A percentile compares a stretch with the other conserved stretches of the same genome.
phyloP scores from a whole-genome alignment of 1,140 invertebrate species.

The Mesaphorura yosii region DNA sequence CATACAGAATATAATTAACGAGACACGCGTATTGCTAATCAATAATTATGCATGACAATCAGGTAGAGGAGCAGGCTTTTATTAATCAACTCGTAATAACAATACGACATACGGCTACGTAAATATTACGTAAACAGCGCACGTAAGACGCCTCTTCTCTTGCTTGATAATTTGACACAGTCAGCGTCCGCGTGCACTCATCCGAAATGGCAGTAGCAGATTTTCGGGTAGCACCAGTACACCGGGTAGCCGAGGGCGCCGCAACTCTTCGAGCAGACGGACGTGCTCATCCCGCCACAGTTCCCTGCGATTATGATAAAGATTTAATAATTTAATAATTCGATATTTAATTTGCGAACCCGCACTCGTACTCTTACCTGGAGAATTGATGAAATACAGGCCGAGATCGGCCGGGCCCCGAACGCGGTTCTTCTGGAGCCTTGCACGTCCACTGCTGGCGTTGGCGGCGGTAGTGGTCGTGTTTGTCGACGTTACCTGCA shows the following conservation, averaged over 20 bases:
- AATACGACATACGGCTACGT: too few species aligned
- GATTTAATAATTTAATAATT: not conserved
- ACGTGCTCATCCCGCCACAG: not conserved
- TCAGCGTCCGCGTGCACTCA: too few species aligned
- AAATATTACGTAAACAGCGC: too few species aligned
- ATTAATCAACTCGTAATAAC: too few species aligned
- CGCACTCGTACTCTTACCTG: not conserved
- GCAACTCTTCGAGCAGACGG: conserved; percentile 3
- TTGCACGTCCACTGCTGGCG: not conserved
- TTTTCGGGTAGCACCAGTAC: conserved; percentile 10
- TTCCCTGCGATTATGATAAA: conserved; percentile 3
- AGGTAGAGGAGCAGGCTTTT: too few species aligned
- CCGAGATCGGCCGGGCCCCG: not conserved
- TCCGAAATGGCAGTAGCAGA: conserved; percentile 11
- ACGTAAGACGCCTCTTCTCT: not conserved
- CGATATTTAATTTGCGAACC: not conserved
- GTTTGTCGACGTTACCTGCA: too few species aligned
- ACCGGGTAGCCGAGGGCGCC: conserved; percentile 11
- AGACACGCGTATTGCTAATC: too few species aligned
- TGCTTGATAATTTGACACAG: not conserved
- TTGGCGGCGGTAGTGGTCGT: too few species aligned
- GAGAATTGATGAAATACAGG: not conserved
- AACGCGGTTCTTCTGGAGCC: not conserved
- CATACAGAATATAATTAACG: too few species aligned
- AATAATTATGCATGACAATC: too few species aligned